These are phyloP conservation scores for Vandiemenella viatica DNA, from an alignment of 2,888 invertebrate genomes.

Conservation along the genomic window DNA sequence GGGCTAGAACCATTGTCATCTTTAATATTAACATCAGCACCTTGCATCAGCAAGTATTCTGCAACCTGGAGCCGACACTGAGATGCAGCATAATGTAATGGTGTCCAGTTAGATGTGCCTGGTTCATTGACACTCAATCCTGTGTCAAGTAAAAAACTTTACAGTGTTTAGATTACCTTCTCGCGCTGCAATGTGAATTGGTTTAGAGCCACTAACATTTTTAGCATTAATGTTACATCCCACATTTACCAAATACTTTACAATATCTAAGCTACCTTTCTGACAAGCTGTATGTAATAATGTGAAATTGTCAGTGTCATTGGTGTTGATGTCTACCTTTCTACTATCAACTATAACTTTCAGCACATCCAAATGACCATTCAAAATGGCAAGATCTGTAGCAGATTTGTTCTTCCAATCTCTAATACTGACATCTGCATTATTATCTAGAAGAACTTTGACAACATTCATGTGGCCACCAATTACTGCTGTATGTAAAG, in stretches of 20 bases:
- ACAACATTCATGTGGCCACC: slow-evolving; percentile 4
- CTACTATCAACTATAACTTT: slow-evolving; percentile 12
- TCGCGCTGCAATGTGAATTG: slow-evolving; percentile 3
- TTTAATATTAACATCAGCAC: slow-evolving; percentile 1
- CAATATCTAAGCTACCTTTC: background rate
- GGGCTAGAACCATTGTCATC: background rate
- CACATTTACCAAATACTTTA: too few species aligned
- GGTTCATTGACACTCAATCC: background rate
- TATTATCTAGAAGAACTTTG: slow-evolving; percentile 1
- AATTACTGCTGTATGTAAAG: slow-evolving; percentile 8
- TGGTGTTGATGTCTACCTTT: slow-evolving; percentile 13
- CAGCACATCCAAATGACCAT: slow-evolving; percentile 19
- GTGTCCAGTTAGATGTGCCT: background rate
- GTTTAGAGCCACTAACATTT: too few species aligned
- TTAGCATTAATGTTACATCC: too few species aligned
- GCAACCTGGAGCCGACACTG: too few species aligned
- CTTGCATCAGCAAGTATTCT: too few species aligned
- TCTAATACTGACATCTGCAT: slow-evolving; percentile 4
- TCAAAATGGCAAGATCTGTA: slow-evolving; percentile 19
- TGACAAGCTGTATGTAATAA: background rate
- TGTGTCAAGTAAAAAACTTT: background rate
- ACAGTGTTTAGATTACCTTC: background rate
- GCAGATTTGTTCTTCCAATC: slow-evolving; percentile 11
- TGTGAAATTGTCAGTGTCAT: slow-evolving; percentile 1
- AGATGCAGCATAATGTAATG: background rate